phyloP scores from a whole-genome alignment of 2,113 vertebrate species.

The Elgaria multicarinata region DNA sequence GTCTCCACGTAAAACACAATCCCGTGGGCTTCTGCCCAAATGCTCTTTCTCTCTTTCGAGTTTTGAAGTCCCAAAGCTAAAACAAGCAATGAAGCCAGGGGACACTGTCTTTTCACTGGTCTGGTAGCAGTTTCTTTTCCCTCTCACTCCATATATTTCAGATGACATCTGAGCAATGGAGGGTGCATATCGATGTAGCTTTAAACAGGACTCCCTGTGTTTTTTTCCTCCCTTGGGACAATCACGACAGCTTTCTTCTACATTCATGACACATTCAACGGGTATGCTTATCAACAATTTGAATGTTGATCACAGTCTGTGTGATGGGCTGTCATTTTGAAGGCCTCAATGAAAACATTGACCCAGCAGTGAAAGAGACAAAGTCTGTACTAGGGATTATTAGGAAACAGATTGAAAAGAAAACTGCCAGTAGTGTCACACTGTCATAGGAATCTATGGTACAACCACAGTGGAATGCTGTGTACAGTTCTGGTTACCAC shows the following conservation, averaged over 20 bases:
- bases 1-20: not conserved
- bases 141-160: not conserved
- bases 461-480: not conserved
- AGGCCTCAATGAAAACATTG: not conserved
- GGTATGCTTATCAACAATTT: not conserved
- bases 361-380: not conserved
- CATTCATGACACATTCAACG: not conserved
- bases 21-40: not conserved
- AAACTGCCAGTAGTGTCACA: not conserved
- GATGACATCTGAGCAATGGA: not conserved
- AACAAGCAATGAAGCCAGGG: not conserved
- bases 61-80: conserved; percentile 10
- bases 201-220: not conserved
- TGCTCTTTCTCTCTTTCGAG: rapidly evolving
- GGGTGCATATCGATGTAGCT: not conserved
- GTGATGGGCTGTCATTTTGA: too few relatives aligned
- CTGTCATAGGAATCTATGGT: not conserved
- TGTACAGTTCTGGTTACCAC: not conserved
- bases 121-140: not conserved
- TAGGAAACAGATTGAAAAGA: not conserved
- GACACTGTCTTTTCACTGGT: not conserved
- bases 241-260: not conserved
- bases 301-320: not conserved
- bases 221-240: not conserved
- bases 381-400: not conserved